phyloP scores from a whole-genome alignment of 2,888 invertebrate species.

The Marasmarcha lunaedactyla region DNA sequence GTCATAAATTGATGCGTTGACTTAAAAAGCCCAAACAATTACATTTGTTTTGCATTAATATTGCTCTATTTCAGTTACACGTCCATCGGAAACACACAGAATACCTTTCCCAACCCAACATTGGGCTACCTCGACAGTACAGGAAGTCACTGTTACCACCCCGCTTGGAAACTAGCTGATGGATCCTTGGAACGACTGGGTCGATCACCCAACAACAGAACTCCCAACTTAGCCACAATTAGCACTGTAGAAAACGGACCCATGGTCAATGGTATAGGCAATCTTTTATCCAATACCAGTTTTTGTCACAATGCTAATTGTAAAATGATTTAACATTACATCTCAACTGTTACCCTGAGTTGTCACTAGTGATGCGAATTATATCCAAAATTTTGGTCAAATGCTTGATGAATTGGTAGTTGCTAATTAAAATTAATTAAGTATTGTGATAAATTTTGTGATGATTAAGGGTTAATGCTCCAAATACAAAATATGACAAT shows the following conservation, averaged over 20 bases:
- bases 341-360: no score
- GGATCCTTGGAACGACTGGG: conserved; percentile 74
- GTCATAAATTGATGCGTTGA: no score
- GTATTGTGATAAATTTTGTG: no score
- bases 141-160: conserved; percentile 69
- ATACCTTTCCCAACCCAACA: conserved; percentile 85
- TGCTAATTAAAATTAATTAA: no score
- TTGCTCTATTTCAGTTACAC: conserved; percentile 83
- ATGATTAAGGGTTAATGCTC: no score
- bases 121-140: conserved; percentile 63
- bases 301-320: neutral
- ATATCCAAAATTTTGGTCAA: no score
- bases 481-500: no score
- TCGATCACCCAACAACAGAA: neutral
- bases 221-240: neutral
- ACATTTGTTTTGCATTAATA: conserved; percentile 1
- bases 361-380: no score
- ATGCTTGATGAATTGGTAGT: no score
- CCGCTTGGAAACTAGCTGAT: conserved; percentile 78
- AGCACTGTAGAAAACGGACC: neutral
- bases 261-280: neutral
- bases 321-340: neutral
- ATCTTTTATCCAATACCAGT: neutral
- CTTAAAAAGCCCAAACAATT: no score
- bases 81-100: conserved; percentile 84